These are phyloP conservation scores for Alviniconcha strummeri DNA, from an alignment of 2,888 invertebrate genomes.

Conservation along the genomic window DNA sequence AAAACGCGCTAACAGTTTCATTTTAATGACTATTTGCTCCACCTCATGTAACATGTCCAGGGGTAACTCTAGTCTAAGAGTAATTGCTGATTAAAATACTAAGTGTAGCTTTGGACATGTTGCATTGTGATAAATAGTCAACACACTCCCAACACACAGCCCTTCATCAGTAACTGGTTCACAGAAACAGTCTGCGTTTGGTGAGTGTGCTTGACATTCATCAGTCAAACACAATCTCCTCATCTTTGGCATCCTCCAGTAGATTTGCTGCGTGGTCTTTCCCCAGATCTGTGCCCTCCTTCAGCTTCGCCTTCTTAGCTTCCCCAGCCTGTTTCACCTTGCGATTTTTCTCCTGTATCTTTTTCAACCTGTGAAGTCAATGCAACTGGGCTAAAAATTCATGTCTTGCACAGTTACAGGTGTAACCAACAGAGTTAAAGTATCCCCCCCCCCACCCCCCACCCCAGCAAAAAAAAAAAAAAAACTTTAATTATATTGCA, in stretches of 20 bases:
- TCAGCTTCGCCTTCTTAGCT: conserved; percentile 74
- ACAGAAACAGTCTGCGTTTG: too few relatives aligned
- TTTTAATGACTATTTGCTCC: too few relatives aligned
- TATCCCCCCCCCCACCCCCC: neutral
- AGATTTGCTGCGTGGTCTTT: conserved; percentile 79
- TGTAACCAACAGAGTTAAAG: neutral
- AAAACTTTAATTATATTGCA: too few relatives aligned
- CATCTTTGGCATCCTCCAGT: conserved; percentile 88
- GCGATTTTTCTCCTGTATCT: conserved; percentile 96
- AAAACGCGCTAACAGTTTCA: too few relatives aligned
- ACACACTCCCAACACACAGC: too few relatives aligned
- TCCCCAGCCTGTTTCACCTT: conserved; percentile 85
- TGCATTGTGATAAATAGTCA: too few relatives aligned
- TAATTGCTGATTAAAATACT: too few relatives aligned
- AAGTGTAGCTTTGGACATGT: too few relatives aligned
- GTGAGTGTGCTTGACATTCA: neutral
- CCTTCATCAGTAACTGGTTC: too few relatives aligned
- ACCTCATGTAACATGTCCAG: too few relatives aligned
- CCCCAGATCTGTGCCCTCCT: conserved; percentile 73
- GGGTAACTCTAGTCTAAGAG: too few relatives aligned
- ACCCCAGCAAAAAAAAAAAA: too few relatives aligned
- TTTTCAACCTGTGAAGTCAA: conserved; percentile 75
- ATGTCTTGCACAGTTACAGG: neutral
- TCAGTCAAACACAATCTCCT: conserved; percentile 85
- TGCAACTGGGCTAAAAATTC: conserved; percentile 3